Evolutionary conservation across 2,113 vertebrate species (phyloP).

Genomic region (Dasyornis broadbenti): DNA sequence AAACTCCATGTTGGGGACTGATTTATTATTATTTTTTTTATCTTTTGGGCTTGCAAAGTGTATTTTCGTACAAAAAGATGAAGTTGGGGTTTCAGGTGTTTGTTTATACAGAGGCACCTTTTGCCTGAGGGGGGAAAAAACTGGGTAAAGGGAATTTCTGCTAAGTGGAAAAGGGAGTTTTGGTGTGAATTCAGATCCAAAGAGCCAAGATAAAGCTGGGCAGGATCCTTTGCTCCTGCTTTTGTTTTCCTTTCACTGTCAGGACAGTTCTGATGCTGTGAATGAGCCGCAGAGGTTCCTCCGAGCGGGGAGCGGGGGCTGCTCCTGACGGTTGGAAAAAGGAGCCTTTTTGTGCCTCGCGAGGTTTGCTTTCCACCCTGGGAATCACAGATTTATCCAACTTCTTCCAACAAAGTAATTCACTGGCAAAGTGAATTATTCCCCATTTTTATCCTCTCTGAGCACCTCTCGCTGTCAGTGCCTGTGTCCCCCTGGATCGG

Average conservation of each 20-base stretch:
- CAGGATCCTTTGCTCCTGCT: background rate
- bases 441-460: rapidly evolving
- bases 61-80: background rate
- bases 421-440: rapidly evolving
- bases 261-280: background rate
- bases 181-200: background rate
- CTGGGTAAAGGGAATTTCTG: background rate
- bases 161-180: background rate
- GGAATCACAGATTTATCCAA: background rate
- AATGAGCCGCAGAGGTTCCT: background rate
- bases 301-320: background rate
- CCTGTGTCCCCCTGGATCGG: background rate
- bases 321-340: background rate
- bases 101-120: background rate
- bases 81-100: background rate
- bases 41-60: background rate
- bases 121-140: background rate
- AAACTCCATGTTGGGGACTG: background rate
- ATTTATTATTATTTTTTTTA: background rate
- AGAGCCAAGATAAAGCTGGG: background rate
- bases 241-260: background rate
- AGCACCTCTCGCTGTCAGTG: background rate
- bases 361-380: background rate
- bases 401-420: rapidly evolving
- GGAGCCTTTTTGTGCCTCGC: background rate